Evolutionary conservation across 2,113 vertebrate genomes (phyloP).

Genomic region (Pomatorhinus ruficollis): DNA sequence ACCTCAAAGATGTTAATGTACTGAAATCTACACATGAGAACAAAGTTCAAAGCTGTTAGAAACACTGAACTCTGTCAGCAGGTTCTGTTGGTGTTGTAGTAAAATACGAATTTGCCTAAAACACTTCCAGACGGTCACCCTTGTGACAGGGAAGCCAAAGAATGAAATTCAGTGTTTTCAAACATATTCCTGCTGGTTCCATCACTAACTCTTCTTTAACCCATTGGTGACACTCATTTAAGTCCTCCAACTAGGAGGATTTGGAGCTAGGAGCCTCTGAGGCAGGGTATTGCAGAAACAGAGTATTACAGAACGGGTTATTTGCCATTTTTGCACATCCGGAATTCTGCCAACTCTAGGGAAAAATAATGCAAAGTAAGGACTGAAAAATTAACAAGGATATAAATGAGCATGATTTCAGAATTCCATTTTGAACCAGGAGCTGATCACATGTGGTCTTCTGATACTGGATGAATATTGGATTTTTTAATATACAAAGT

Average conservation of each 20-base stretch:
- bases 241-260: neutral
- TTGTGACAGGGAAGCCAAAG: neutral
- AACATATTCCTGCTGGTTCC: neutral
- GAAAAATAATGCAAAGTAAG: neutral
- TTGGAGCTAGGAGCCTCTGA: neutral
- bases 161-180: neutral
- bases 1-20: neutral
- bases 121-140: neutral
- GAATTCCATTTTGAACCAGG: neutral
- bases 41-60: conserved; percentile 11
- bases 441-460: rapidly evolving
- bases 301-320: neutral
- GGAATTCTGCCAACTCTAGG: neutral
- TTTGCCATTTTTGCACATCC: neutral
- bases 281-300: neutral
- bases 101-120: neutral
- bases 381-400: neutral
- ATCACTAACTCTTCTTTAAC: neutral
- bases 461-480: neutral
- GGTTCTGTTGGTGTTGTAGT: neutral
- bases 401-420: neutral
- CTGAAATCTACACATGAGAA: neutral
- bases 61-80: neutral
- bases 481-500: neutral
- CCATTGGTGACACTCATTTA: neutral